phyloP scores from a whole-genome alignment of 2,888 invertebrate genomes.

The Cheilosia grossa region DNA sequence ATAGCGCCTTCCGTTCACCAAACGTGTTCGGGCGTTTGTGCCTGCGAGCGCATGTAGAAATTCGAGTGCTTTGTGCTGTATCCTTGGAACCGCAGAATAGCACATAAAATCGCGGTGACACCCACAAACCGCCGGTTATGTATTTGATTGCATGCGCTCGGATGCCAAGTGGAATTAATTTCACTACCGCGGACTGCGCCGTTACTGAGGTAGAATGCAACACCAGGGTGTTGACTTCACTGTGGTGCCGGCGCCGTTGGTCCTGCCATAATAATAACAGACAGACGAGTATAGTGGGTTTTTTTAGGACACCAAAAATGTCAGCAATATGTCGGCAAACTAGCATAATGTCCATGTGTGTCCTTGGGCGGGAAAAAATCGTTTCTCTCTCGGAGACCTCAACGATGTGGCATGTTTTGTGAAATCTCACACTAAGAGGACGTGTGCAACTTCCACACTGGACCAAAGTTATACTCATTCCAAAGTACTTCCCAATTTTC shows the following conservation, averaged over 20 bases:
- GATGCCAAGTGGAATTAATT: conserved; percentile 32
- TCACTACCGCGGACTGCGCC: background rate
- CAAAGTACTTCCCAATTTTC: conserved; percentile 63
- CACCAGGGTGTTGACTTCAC: conserved; percentile 21
- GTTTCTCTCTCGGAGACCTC: conserved; percentile 2
- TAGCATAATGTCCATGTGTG: conserved; percentile 12
- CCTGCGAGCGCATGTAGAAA: conserved; percentile 1
- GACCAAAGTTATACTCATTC: conserved; percentile 49
- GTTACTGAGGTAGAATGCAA: conserved; percentile 6
- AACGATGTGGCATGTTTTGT: conserved; percentile 23
- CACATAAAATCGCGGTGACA: conserved; percentile 34
- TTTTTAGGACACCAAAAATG: background rate
- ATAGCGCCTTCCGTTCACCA: conserved; percentile 10
- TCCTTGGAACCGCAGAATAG: conserved; percentile 33
- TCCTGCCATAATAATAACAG: conserved; percentile 2
- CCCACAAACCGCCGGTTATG: conserved; percentile 32
- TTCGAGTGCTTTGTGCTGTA: conserved; percentile 14
- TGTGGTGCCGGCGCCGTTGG: background rate
- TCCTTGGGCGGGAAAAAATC: background rate
- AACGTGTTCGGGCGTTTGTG: background rate
- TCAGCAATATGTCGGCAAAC: conserved; percentile 24
- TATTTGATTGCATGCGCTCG: conserved; percentile 31
- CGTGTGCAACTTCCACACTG: background rate
- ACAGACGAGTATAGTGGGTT: background rate
- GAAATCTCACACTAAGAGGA: background rate